phyloP scores from a whole-genome alignment of 2,113 vertebrate species.

The Rattus norvegicus region GRCr8 NC_086020.1:62867501-62868000 shows the following conservation, averaged over 20 bases:
- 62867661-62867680: constrained; percentile 32
- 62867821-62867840: neutral
- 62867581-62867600: neutral
- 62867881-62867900: constrained; percentile 8
- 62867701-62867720: neutral
- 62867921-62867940: neutral
- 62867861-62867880: constrained; percentile 19
- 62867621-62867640: constrained; percentile 30
- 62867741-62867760: neutral
- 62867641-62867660: constrained; percentile 18
- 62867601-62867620: constrained; percentile 41
- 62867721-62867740: constrained; percentile 42
- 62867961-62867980: constrained; percentile 3
- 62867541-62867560: constrained; percentile 29
- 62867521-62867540: neutral
- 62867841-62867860: constrained; percentile 37
- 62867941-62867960: neutral
- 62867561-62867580: constrained; percentile 43
- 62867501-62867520: constrained; percentile 38
- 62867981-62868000: neutral
- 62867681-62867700: neutral
- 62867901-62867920: neutral
- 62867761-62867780: constrained; percentile 6
- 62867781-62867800: neutral
- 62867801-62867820: constrained; percentile 23